Base-by-base conservation (phyloP, 2,888 invertebrate species). In the Troilus luridus region DNA sequence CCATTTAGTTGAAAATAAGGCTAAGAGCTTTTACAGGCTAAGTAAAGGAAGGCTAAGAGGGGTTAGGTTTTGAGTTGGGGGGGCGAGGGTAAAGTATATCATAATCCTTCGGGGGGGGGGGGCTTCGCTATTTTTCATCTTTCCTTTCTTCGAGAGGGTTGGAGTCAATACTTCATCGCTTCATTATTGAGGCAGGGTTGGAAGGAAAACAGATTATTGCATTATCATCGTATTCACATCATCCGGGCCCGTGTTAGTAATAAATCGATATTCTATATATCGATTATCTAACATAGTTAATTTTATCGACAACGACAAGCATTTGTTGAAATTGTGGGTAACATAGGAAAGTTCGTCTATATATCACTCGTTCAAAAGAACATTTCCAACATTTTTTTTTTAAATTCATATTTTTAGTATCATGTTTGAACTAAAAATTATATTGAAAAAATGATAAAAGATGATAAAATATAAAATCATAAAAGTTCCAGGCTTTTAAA, bases 1-100 rank as follows among this genome's bases (percentile, higher is more conserved):
- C 85, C 85, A 85, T 85, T 85, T 85, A 58, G 56, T 3, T 41
- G n/a, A n/a, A 85, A 85, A 85, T 54, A 58, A 85, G 56, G 85
- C 12, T 85, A 85, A 56, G 54, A 77, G 72, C 72, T 77, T 77
- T 77, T 77, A 41, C 72, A 41, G 27, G 27, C 27, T 8, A 77
- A 77, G 72, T 41, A 77, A 77, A 77, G 72, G 27, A 77, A 41
- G 8, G 27, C 41, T 77, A 14, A 77, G 41, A 77, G 41, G 72
- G 72, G 19, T 41, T 77, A 41, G 72, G 72, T 41, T 77, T 77
- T 77, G 77, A n/a, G 56, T 54, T 7, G 56, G 81, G 11, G 85
- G 21, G n/a, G 14, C n/a, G 1, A 6, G 72, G 27, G 9, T 77
- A 77, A 19, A 41, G 19, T 77, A 77, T 77, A 77, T 77, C 41